Evolutionary conservation across 2,888 invertebrate genomes (phyloP), one percentile per base, ranked within the genome.

Genomic region (Oxytorus armatus): DNA sequence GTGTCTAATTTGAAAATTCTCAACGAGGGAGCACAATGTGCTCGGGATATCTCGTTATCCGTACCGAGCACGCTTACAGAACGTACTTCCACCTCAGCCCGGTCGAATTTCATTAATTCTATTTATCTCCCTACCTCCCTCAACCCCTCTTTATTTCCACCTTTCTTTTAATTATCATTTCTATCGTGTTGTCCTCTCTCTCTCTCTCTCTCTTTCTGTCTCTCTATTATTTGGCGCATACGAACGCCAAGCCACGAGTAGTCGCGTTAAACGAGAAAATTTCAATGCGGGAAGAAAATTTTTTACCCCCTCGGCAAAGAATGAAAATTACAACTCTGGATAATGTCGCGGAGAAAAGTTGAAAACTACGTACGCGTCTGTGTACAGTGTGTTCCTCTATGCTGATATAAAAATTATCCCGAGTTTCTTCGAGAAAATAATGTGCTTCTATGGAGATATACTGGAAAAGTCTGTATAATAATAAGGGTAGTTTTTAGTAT

Each of bases 91-190:
- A 10, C 29, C n/a, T 51, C 39, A 44, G 25, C 53, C n/a, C 42
- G 33, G 57, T 70, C 53, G 25, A 53, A 53, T 53, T 53, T n/a
- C 11, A 5, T 21, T 23, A n/a, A 18, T 18, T 36, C 36, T 23
- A 16, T 23, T 55, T 25, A 18, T 23, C 23, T 63, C 44, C 14
- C n/a, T 8, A 23, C 7, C 61, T 25, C 25, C 8, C 25, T 47
- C 44, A 16, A 16, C 16, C 42, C 36, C 10, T 44, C 42, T 66
- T 66, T 51, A 66, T 66, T 73, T 25, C 51, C 57, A 47, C 44
- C 66, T 75, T 75, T 59, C 59, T 25, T 59, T 66, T 59, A 75
- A 75, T 75, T 75, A 75, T 59, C 66, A 51, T 75, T 59, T 59
- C 47, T 59, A 51, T 59, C 59, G 66, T 10, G 36, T 51, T 51